Evolutionary conservation across 2,113 vertebrate genomes (phyloP).

Genomic region (Ceuthmochares aereus): DNA sequence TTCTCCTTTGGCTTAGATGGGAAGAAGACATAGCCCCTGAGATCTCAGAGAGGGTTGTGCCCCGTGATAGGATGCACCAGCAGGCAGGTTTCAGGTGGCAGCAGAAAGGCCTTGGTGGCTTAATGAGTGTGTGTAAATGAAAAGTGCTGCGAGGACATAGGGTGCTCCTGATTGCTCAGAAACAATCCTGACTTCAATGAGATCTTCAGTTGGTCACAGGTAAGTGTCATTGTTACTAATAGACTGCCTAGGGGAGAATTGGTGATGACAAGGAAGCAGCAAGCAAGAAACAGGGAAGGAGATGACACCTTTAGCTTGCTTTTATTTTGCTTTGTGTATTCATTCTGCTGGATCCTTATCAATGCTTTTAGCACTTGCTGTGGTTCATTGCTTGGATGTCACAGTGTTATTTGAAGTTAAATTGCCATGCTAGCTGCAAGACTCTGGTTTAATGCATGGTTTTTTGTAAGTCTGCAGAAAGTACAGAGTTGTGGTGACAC

Average conservation of each 20-base stretch:
- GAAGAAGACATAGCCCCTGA: not conserved
- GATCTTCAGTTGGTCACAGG: not conserved
- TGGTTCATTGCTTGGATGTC: not conserved
- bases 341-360: not conserved
- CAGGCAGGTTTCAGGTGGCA: not conserved
- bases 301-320: not conserved
- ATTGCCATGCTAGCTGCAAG: not conserved
- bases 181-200: not conserved
- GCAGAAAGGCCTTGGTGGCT: not conserved
- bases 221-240: not conserved
- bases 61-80: accelerated
- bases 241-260: not conserved
- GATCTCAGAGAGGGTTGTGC: not conserved
- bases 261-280: not conserved
- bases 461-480: not conserved
- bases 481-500: not conserved
- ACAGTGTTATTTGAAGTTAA: not conserved
- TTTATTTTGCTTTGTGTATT: not conserved
- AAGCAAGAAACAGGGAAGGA: not conserved
- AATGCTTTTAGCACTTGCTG: not conserved
- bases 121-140: not conserved
- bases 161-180: not conserved
- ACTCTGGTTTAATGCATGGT: not conserved
- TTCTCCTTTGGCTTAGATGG: not conserved
- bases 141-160: not conserved